Base-by-base conservation (phyloP, 2,888 invertebrate species). In the Bruchidius siliquastri region DNA sequence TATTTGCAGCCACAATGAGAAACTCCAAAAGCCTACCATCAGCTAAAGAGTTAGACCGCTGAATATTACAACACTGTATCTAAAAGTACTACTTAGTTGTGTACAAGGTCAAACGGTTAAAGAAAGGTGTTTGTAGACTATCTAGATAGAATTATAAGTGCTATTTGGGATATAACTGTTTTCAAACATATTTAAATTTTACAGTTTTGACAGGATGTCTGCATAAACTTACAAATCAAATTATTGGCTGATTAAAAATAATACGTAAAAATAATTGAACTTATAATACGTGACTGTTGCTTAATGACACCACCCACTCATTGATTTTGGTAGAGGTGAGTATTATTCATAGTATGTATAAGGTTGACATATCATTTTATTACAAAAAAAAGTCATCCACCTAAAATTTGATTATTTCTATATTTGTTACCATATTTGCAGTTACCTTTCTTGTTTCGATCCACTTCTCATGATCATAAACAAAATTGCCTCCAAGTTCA, bases 401-500 rank as follows among this genome's bases (percentile, higher is more conserved):
- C n/a, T 26, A 26, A 26, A 26, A 26, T 26, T 26, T 26, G 3
- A 2, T 4, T 26, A 2, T 26, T 2, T 8, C 2, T 26, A 26
- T 26, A 4, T 4, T 26, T 26, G 26, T 26, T 26, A 4, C 26
- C 8, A 4, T 4, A 8, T 26, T 26, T 26, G 2, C 1, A 22
- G 89, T 87, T 87, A 94, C 95, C 88, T 93, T 88, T 86, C 94
- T 89, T 83, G 90, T 92, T 80, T 92, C 90, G 79, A 94, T 89
- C 95, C 95, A 95, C 79, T 89, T 88, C 72, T 90, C 89, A 84
- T 94, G 93, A 84, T 92, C 90, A 86, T 93, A 94, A 75, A 88
- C 86, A 84, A 92, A 90, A 74, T 89, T 89, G 72, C 95, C 95
- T 74, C 92, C 93, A 77, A 95, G 87, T 80, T 93, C 92, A 76